These are phyloP conservation scores for Phoronis australis DNA, from an alignment of 2,888 invertebrate genomes.

Conservation along the genomic window DNA sequence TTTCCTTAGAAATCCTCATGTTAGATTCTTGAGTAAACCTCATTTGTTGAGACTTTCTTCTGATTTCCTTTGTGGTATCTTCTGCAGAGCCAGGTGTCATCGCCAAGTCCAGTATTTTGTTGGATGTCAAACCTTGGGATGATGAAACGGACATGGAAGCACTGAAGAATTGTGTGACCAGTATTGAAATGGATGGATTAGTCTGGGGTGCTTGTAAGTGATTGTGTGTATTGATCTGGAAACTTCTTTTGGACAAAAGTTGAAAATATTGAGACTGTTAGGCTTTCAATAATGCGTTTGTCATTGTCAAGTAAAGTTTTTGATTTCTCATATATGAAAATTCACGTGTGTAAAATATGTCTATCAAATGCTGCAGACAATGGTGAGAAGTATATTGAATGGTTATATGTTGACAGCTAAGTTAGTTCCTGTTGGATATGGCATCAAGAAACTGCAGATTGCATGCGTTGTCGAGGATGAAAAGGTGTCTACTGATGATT, in stretches of 20 bases:
- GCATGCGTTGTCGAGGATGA: conserved; percentile 95
- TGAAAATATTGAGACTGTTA: too few relatives aligned
- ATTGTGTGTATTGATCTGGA: too few relatives aligned
- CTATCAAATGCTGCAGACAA: too few relatives aligned
- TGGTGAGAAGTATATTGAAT: too few relatives aligned
- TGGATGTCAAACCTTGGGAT: conserved; percentile 98
- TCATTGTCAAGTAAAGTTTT: too few relatives aligned
- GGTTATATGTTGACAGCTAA: conserved; percentile 66
- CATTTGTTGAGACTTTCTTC: too few relatives aligned
- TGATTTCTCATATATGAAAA: too few relatives aligned
- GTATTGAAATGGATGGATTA: conserved; percentile 85
- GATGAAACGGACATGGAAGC: conserved; percentile 91
- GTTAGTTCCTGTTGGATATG: conserved; percentile 89
- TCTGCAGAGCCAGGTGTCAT: conserved; percentile 69
- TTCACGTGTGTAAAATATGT: too few relatives aligned
- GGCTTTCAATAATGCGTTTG: too few relatives aligned
- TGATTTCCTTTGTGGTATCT: not conserved
- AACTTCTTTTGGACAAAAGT: too few relatives aligned
- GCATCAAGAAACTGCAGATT: conserved; percentile 91
- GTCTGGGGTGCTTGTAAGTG: conserved; percentile 85
- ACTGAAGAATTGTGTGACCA: conserved; percentile 77
- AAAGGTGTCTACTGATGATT: conserved; percentile 62
- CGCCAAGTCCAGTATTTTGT: conserved; percentile 89
- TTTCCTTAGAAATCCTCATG: too few relatives aligned
- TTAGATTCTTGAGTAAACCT: too few relatives aligned